Evolutionary conservation across 1,140 invertebrate species (phyloP).

Genomic region (silkworm (Bombyx mori)): ASM3026992v2 NC_085107.1:7700501-7701000

Average conservation of each 20-base stretch:
- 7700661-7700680: too few relatives aligned
- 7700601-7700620: too few relatives aligned
- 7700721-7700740: slow-evolving; percentile 8
- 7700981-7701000: slow-evolving; percentile 3
- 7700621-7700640: too few relatives aligned
- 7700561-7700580: too few relatives aligned
- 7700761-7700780: slow-evolving; percentile 28
- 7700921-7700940: slow-evolving; percentile 17
- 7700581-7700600: too few relatives aligned
- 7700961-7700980: slow-evolving; percentile 20
- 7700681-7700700: too few relatives aligned
- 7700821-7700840: slow-evolving; percentile 59
- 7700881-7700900: slow-evolving; percentile 50
- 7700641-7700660: too few relatives aligned
- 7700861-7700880: slow-evolving; percentile 36
- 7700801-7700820: slow-evolving; percentile 60
- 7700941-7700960: slow-evolving; percentile 26
- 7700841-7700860: slow-evolving; percentile 54
- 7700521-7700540: too few relatives aligned
- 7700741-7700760: slow-evolving; percentile 21
- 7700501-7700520: too few relatives aligned
- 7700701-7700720: too few relatives aligned
- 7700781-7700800: slow-evolving; percentile 47
- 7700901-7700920: slow-evolving; percentile 20
- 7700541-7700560: too few relatives aligned